Conservation (phyloP, 2,113 vertebrate species). For the Gorsachius goisagi region DNA sequence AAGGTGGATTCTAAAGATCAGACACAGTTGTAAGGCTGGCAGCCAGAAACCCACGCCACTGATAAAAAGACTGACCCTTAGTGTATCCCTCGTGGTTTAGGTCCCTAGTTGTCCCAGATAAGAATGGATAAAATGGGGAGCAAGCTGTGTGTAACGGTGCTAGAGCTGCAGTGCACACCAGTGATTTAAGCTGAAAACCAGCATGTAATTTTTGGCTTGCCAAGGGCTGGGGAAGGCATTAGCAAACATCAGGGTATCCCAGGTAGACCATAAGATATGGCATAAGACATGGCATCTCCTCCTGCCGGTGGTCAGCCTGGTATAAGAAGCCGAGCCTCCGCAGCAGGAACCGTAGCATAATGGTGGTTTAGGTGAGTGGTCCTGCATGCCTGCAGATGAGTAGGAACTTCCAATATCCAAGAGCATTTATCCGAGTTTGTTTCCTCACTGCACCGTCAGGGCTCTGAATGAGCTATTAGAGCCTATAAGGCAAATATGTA, state of each 20-base stretch:
- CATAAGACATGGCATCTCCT: not conserved
- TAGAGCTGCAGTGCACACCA: not conserved
- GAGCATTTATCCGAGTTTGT: not conserved
- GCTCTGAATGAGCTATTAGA: not conserved
- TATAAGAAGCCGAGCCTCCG: not conserved
- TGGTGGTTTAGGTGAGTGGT: not conserved
- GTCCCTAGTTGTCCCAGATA: not conserved
- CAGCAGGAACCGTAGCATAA: not conserved
- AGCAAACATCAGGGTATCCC: not conserved
- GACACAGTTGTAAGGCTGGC: not conserved
- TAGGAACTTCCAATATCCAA: not conserved
- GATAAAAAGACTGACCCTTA: not conserved
- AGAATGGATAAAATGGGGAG: not conserved
- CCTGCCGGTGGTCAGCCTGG: not conserved
- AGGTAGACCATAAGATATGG: rapidly evolving
- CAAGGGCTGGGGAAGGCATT: not conserved
- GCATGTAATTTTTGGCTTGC: not conserved
- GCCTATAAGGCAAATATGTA: constrained; percentile 4
- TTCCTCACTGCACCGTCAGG: not conserved
- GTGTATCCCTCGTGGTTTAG: not conserved
- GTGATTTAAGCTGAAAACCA: not conserved
- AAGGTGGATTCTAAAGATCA: constrained; percentile 39
- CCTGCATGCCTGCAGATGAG: not conserved
- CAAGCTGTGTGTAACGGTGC: not conserved
- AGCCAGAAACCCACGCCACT: constrained; percentile 21